Evolutionary conservation across 2,888 invertebrate genomes (phyloP).

Genomic region (Sepiola atlantica): DNA sequence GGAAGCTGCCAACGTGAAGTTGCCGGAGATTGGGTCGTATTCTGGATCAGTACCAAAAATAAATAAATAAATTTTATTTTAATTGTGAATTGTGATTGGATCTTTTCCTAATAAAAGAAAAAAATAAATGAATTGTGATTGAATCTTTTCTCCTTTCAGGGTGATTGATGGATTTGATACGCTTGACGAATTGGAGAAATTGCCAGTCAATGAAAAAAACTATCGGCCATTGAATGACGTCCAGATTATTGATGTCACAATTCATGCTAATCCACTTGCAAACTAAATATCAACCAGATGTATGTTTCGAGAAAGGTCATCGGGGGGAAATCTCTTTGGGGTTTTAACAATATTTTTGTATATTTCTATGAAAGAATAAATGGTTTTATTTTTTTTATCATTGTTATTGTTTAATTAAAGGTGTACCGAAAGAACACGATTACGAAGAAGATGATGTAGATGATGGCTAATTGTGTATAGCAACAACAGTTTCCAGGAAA

Average conservation of each 20-base stretch:
- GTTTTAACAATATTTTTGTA: neutral
- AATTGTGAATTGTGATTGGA: neutral
- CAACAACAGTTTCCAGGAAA: too few species aligned
- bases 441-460: too few species aligned
- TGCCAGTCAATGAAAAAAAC: conserved; percentile 94
- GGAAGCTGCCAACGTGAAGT: too few species aligned
- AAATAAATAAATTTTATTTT: neutral
- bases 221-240: conserved; percentile 90
- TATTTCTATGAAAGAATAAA: neutral
- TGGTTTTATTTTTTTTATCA: neutral
- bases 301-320: neutral
- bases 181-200: conserved; percentile 95
- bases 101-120: neutral
- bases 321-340: too few species aligned
- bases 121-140: neutral
- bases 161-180: conserved; percentile 97
- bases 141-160: conserved; percentile 79
- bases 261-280: conserved; percentile 98
- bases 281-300: neutral
- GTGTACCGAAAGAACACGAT: too few species aligned
- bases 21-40: too few species aligned
- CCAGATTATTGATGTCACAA: conserved; percentile 89
- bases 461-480: too few species aligned
- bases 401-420: neutral
- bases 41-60: too few species aligned